Evolutionary conservation across 2,113 vertebrate genomes (phyloP).

Genomic region (Hypocryptadius cinnamomeus): DNA sequence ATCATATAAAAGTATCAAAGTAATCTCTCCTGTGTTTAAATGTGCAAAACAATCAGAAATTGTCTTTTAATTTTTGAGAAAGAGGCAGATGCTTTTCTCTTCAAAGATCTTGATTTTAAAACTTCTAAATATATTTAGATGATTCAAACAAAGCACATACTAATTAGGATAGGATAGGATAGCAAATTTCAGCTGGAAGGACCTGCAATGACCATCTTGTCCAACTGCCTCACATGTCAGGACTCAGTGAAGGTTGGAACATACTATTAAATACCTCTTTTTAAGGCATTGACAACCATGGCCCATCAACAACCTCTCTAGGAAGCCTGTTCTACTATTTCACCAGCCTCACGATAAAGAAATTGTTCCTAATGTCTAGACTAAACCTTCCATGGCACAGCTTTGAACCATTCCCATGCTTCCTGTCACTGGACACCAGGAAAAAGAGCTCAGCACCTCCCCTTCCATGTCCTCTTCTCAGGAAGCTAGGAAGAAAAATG

Average conservation of each 20-base stretch:
- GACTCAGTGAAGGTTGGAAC: neutral
- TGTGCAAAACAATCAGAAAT: neutral
- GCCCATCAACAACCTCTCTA: neutral
- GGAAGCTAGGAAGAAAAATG: neutral
- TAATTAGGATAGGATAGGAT: neutral
- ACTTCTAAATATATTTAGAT: neutral
- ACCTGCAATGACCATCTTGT: accelerated
- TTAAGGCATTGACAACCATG: neutral
- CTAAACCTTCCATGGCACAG: neutral
- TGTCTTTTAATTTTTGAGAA: neutral
- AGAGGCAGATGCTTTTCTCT: neutral
- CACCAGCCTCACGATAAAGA: neutral
- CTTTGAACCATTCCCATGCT: accelerated
- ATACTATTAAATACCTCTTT: neutral
- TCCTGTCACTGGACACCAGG: neutral
- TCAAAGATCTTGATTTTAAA: neutral
- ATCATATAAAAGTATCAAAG: neutral
- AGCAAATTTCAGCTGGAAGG: neutral
- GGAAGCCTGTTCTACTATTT: neutral
- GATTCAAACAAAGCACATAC: neutral
- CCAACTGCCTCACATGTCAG: neutral
- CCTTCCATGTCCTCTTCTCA: neutral
- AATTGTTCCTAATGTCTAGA: neutral
- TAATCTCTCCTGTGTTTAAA: neutral
- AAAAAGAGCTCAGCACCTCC: neutral